A percentile compares a stretch with the other conserved stretches of the same genome.
Conservation (phyloP, 2,797 vertebrate genomes). For the Bradypodion ventrale region DNA sequence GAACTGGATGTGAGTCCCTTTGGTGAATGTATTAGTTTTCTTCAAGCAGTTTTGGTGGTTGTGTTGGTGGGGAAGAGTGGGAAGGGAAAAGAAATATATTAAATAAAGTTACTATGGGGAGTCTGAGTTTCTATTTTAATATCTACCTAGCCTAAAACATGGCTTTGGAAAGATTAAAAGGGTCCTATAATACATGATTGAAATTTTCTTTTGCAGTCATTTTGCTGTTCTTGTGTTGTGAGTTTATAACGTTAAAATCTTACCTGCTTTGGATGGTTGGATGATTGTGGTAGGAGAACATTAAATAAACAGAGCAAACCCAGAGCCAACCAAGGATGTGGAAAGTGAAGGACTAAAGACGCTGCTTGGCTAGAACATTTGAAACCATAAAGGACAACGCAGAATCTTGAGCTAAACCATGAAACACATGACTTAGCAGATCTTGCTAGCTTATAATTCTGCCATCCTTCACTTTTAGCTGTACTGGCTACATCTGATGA, state of each 20-base stretch:
- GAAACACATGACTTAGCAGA: neutral
- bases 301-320: neutral
- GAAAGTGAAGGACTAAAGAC: neutral
- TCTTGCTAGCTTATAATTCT: neutral
- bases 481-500: neutral
- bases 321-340: neutral
- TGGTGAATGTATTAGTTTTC: constrained; percentile 24
- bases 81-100: neutral
- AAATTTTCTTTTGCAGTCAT: neutral
- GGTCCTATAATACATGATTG: neutral
- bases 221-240: neutral
- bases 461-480: neutral
- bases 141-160: neutral
- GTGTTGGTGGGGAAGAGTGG: neutral
- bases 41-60: constrained; percentile 21
- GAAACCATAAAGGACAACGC: neutral
- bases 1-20: constrained; percentile 7
- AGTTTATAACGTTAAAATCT: neutral
- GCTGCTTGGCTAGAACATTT: neutral
- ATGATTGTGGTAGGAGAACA: neutral
- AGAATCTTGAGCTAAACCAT: neutral
- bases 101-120: neutral
- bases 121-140: neutral
- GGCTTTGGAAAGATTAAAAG: neutral
- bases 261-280: too few relatives aligned